Evolutionary conservation across 2,797 vertebrate species (phyloP).

Genomic region (Anableps anableps): DNA sequence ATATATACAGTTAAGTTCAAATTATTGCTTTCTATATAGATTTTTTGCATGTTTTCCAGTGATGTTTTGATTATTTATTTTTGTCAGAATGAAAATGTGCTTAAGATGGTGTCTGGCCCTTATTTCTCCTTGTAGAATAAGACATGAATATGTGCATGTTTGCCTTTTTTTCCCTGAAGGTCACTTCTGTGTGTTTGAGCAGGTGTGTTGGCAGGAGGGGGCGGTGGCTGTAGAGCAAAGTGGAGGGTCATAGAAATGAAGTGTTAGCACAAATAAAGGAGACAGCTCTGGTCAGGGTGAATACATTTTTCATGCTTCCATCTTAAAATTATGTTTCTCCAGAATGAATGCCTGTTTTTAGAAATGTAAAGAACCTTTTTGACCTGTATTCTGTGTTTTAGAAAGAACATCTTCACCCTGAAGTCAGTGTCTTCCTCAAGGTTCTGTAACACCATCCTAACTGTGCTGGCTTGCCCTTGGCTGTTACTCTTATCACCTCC

Average conservation of each 20-base stretch:
- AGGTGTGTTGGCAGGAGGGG: constrained; percentile 31
- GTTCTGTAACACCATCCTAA: constrained; percentile 37
- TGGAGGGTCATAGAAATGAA: constrained; percentile 49
- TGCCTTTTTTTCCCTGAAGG: constrained; percentile 47
- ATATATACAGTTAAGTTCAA: no score
- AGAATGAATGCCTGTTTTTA: neutral
- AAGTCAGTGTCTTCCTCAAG: constrained; percentile 28
- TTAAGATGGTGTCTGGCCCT: neutral
- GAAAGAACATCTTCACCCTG: constrained; percentile 12
- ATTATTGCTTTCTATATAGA: neutral
- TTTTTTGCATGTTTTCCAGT: neutral
- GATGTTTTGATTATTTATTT: neutral
- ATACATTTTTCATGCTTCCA: constrained; percentile 15
- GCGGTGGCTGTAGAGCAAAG: constrained; percentile 4
- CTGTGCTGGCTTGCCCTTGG: constrained; percentile 16
- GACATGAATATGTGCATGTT: constrained; percentile 10
- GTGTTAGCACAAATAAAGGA: constrained; percentile 62
- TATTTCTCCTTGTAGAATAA: constrained; percentile 4
- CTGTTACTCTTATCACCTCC: constrained; percentile 46
- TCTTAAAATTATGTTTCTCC: constrained; percentile 8
- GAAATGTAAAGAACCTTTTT: neutral
- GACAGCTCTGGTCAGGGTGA: constrained; percentile 25
- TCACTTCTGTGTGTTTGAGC: constrained; percentile 52
- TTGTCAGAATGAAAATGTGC: neutral
- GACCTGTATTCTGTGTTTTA: neutral